These are phyloP conservation scores for Falco novaeseelandiae DNA, from an alignment of 2,797 vertebrate species.

Conservation along the genomic window DNA sequence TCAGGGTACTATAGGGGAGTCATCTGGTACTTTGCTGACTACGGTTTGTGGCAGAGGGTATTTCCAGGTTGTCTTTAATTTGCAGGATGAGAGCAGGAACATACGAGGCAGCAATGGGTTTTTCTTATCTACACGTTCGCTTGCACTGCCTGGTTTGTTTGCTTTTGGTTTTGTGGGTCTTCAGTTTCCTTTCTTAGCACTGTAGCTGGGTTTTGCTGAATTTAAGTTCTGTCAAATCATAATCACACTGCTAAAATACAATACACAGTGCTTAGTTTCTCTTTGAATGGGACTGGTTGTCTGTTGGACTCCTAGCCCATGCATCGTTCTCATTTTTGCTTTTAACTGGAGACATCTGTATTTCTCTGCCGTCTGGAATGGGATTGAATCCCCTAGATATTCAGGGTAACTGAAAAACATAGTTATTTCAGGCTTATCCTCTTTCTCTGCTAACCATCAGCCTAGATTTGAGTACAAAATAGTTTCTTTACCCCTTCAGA, in stretches of 20 bases:
- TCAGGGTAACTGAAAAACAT: background rate
- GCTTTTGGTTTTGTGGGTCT: background rate
- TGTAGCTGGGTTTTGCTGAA: background rate
- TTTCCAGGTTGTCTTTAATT: background rate
- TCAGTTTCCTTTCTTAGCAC: background rate
- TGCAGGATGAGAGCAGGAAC: background rate
- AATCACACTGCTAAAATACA: background rate
- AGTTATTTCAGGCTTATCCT: background rate
- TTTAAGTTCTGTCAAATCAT: background rate
- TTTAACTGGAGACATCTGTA: background rate
- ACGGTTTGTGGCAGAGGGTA: too few relatives aligned
- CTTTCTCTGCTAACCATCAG: background rate
- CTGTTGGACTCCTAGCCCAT: background rate
- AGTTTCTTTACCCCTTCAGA: background rate
- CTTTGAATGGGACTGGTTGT: background rate
- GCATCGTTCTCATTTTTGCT: background rate
- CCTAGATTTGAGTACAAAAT: background rate
- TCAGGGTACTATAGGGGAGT: background rate
- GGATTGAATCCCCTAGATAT: background rate
- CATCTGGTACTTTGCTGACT: too few relatives aligned
- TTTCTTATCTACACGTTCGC: background rate
- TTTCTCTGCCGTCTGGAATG: background rate
- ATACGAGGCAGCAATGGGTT: background rate
- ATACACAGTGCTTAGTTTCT: background rate
- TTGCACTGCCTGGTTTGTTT: background rate